Conservation (phyloP, 2,113 vertebrate genomes). For the Ailurus styani region DNA sequence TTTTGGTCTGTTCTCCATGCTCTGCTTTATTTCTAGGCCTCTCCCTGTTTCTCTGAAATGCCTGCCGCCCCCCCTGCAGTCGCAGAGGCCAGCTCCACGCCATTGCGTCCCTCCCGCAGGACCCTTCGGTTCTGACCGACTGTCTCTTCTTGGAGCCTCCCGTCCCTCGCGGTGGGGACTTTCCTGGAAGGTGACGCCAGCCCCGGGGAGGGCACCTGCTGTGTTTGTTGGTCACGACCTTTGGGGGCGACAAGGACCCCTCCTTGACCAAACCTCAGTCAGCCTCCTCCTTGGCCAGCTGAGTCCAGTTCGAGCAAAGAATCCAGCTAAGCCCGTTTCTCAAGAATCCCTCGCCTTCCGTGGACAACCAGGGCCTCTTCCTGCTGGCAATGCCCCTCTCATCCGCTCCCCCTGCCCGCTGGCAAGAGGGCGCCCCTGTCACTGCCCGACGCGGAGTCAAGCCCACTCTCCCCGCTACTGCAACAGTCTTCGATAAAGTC, state of each 20-base stretch:
- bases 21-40: not conserved
- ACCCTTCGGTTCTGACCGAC: fast-evolving
- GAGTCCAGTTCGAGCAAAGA: not conserved
- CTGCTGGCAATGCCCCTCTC: fast-evolving
- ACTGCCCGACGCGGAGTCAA: fast-evolving
- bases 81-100: fast-evolving
- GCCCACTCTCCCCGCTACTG: not conserved
- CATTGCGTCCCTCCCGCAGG: fast-evolving
- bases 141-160: fast-evolving
- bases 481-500: not conserved
- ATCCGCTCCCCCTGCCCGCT: fast-evolving
- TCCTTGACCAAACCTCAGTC: fast-evolving
- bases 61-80: fast-evolving
- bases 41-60: not conserved
- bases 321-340: too few species aligned
- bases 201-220: not conserved
- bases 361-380: fast-evolving
- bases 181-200: not conserved
- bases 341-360: not conserved
- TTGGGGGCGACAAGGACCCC: not conserved
- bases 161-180: fast-evolving
- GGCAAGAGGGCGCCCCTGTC: fast-evolving
- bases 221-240: fast-evolving
- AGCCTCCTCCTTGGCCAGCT: not conserved
- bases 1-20: not conserved